phyloP scores from a whole-genome alignment of 2,797 vertebrate genomes.

The Glossophaga mutica region DNA sequence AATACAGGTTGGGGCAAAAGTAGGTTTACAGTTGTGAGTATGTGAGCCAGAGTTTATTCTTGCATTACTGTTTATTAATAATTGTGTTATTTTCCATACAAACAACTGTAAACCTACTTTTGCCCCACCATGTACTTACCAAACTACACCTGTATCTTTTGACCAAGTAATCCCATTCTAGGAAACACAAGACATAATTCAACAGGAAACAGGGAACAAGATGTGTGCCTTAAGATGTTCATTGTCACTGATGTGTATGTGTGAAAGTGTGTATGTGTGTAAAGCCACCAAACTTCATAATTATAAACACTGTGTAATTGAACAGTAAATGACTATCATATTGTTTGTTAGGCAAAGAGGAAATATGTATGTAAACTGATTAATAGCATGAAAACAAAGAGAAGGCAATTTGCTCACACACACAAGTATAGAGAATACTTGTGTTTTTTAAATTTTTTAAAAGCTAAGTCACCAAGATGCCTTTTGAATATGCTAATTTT shows the following conservation, averaged over 20 bases:
- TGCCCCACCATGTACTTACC: neutral
- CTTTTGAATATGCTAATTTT: constrained; percentile 32
- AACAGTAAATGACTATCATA: neutral
- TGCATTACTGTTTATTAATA: neutral
- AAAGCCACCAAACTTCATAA: neutral
- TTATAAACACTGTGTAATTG: neutral
- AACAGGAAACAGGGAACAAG: neutral
- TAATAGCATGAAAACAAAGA: neutral
- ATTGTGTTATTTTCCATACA: neutral
- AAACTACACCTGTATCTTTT: neutral
- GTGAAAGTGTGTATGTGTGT: neutral
- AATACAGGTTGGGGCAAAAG: neutral
- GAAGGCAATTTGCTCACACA: neutral
- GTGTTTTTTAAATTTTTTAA: constrained; percentile 8
- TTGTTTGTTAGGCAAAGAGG: neutral
- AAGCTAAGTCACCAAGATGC: constrained; percentile 49
- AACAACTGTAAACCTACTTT: neutral
- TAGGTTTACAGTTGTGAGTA: neutral
- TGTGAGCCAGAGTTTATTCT: neutral
- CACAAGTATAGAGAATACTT: neutral
- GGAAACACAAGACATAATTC: neutral
- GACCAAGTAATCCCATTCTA: neutral
- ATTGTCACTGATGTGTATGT: neutral
- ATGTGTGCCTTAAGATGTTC: neutral
- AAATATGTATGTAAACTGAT: neutral